These are phyloP conservation scores for Lasioglossum baleicum DNA, from an alignment of 1,140 invertebrate species.

Conservation along the genomic window DNA sequence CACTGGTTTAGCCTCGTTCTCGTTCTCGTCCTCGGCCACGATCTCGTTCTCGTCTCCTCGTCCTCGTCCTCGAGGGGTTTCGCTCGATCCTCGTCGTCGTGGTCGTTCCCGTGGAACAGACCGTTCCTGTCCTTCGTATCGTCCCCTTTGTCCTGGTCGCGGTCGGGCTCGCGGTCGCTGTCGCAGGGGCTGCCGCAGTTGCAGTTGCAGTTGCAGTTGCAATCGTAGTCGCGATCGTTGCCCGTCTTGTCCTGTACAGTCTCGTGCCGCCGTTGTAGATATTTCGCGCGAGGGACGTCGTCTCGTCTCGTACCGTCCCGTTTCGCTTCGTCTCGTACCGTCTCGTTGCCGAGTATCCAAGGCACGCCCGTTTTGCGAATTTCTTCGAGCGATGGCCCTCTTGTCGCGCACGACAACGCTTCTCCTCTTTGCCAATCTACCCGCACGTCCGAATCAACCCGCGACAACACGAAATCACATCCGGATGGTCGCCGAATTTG, in stretches of 20 bases:
- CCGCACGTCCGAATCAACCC: constrained; percentile 3
- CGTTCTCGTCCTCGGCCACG: background rate
- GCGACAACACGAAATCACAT: constrained; percentile 37
- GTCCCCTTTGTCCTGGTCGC: background rate
- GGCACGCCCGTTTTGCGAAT: constrained; percentile 58
- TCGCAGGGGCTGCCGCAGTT: constrained; percentile 12
- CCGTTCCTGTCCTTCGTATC: too few species aligned
- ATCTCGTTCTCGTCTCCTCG: too few species aligned
- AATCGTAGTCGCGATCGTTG: constrained; percentile 11
- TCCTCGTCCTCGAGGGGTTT: too few species aligned
- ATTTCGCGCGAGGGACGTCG: constrained; percentile 32
- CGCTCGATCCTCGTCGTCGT: too few species aligned
- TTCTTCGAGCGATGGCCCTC: constrained; percentile 8
- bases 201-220: constrained; percentile 9
- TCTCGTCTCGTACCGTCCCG: too few species aligned
- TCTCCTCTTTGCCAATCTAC: background rate
- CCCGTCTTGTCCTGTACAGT: too few species aligned
- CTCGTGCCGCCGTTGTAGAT: constrained; percentile 27
- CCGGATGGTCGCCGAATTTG: constrained; percentile 41
- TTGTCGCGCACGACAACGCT: background rate
- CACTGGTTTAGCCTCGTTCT: background rate
- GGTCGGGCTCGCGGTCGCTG: constrained; percentile 9
- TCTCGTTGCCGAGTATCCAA: constrained; percentile 43
- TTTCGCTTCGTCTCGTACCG: too few species aligned
- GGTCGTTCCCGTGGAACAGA: too few species aligned